Conservation (phyloP, 2,797 vertebrate species). For the Sarcoramphus papa region DNA sequence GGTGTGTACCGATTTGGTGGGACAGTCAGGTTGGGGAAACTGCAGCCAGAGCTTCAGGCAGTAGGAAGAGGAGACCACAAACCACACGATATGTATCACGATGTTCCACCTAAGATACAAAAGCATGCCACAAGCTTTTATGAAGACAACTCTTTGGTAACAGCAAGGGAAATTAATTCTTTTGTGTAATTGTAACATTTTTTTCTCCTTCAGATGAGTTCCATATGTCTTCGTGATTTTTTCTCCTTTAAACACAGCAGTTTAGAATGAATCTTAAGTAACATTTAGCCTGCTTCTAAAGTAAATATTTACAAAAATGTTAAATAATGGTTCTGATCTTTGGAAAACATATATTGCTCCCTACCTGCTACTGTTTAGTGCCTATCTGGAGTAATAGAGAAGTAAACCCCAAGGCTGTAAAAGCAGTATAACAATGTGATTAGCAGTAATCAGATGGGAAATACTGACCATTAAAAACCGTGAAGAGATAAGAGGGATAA, state of each 20-base stretch:
- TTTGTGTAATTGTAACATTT: slow-evolving; percentile 47
- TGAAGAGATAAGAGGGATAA: slow-evolving; percentile 14
- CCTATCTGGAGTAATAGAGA: background rate
- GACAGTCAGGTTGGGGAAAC: slow-evolving; percentile 30
- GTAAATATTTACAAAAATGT: slow-evolving; percentile 68
- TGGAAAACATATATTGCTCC: slow-evolving; percentile 31
- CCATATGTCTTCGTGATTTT: slow-evolving; percentile 60
- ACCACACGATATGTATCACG: slow-evolving; percentile 15
- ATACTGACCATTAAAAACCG: slow-evolving; percentile 2
- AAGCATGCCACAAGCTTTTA: slow-evolving; percentile 34
- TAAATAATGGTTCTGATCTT: slow-evolving; percentile 59
- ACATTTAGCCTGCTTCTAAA: slow-evolving; percentile 58
- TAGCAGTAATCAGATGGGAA: slow-evolving; percentile 42
- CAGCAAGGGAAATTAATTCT: slow-evolving; percentile 61
- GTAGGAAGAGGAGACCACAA: slow-evolving; percentile 49
- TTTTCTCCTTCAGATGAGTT: slow-evolving; percentile 58
- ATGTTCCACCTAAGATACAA: slow-evolving; percentile 53
- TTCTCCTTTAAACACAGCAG: slow-evolving; percentile 55
- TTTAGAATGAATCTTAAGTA: slow-evolving; percentile 56
- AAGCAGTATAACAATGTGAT: background rate
- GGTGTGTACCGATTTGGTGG: background rate
- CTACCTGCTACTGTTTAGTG: slow-evolving; percentile 63
- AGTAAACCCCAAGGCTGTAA: background rate
- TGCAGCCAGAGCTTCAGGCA: slow-evolving; percentile 5
- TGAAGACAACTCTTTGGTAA: slow-evolving; percentile 27